Conservation (phyloP, 2,113 vertebrate species). For the Pogonocichla stellata region DNA sequence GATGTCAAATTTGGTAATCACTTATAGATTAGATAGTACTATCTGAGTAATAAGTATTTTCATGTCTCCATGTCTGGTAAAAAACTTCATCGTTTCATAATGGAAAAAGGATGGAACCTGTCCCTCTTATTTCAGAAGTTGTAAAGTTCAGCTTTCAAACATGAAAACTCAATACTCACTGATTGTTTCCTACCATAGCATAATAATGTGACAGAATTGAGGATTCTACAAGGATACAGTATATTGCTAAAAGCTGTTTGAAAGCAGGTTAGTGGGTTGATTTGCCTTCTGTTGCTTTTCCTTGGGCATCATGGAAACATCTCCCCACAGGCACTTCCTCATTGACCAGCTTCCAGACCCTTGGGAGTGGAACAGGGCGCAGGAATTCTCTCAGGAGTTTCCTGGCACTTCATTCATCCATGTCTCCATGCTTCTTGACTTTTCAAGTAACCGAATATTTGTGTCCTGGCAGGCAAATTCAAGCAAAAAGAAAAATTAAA, state of each 20-base stretch:
- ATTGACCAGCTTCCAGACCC: background rate
- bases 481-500: background rate
- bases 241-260: background rate
- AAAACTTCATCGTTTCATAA: background rate
- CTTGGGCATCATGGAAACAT: background rate
- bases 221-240: accelerated
- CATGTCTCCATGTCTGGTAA: background rate
- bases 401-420: background rate
- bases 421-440: background rate
- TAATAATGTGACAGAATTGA: background rate
- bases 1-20: background rate
- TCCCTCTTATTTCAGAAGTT: background rate
- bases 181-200: background rate
- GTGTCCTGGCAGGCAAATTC: background rate
- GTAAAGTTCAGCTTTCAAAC: background rate
- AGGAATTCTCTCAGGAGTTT: background rate
- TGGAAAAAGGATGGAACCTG: background rate
- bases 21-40: background rate
- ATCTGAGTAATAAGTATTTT: background rate
- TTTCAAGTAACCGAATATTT: background rate
- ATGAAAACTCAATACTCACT: background rate
- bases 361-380: background rate
- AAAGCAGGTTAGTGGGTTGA: background rate
- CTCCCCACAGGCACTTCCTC: background rate
- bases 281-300: background rate